A percentile compares a stretch with the other conserved stretches of the same genome.
phyloP scores from a whole-genome alignment of 2,888 invertebrate genomes.

The Lasioglossum vierecki region DNA sequence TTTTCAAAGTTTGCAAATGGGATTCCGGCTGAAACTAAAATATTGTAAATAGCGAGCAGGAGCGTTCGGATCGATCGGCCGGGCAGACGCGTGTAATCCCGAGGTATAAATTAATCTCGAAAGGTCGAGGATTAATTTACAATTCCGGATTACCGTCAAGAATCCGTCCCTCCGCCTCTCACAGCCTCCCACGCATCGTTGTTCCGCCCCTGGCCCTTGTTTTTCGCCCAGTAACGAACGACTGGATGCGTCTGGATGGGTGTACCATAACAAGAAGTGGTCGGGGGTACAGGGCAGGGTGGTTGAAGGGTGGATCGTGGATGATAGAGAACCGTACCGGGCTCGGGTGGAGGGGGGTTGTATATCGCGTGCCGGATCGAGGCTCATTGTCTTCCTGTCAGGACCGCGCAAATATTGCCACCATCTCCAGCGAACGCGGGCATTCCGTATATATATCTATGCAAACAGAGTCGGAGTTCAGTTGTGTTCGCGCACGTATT shows the following conservation, averaged over 20 bases:
- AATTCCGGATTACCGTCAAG: conserved; percentile 74
- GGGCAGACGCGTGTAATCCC: conserved; percentile 54
- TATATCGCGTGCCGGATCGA: conserved; percentile 78
- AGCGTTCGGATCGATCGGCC: conserved; percentile 34
- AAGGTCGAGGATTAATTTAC: conserved; percentile 77
- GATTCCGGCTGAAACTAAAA: conserved; percentile 37
- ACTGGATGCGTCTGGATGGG: conserved; percentile 52
- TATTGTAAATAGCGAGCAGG: conserved; percentile 33
- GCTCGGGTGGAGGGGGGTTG: conserved; percentile 66
- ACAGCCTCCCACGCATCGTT: not conserved
- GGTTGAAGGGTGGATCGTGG: conserved; percentile 68
- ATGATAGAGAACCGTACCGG: conserved; percentile 60
- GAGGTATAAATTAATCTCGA: conserved; percentile 71
- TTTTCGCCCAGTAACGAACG: conserved; percentile 47
- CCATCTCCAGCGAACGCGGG: conserved; percentile 74
- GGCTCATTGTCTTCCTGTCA: conserved; percentile 82
- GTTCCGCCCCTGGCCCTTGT: conserved; percentile 16
- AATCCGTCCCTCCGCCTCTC: conserved; percentile 34
- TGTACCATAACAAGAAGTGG: conserved; percentile 60
- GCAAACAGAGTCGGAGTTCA: conserved; percentile 55
- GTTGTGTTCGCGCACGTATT: conserved; percentile 38
- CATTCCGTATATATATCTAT: conserved; percentile 60
- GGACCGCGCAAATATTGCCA: conserved; percentile 82
- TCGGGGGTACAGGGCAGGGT: not conserved
- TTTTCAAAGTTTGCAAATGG: not conserved